phyloP scores from a whole-genome alignment of 1,140 invertebrate species.

The Neuroterus valhalla region DNA sequence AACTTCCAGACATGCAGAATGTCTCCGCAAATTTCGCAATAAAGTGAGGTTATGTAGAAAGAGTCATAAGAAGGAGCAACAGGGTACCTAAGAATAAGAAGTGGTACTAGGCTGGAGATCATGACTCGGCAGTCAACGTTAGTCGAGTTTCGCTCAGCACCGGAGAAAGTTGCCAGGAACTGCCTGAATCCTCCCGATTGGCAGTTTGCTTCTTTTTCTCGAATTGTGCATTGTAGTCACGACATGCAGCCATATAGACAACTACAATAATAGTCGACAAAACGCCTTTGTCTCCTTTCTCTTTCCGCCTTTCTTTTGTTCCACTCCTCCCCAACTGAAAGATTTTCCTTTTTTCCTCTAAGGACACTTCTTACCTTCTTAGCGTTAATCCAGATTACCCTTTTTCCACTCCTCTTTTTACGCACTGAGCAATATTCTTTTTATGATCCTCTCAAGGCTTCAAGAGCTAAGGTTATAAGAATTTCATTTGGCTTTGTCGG shows the following conservation, averaged over 20 bases:
- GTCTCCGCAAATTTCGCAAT: constrained; percentile 23
- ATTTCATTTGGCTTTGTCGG: no score
- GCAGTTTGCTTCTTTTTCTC: constrained; percentile 45
- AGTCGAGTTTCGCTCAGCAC: constrained; percentile 62
- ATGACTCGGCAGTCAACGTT: constrained; percentile 63
- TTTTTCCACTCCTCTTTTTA: no score
- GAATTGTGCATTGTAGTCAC: constrained; percentile 59
- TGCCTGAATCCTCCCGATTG: constrained; percentile 61
- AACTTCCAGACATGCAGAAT: background rate
- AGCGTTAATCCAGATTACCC: no score
- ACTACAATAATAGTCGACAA: constrained; percentile 23
- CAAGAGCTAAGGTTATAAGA: no score
- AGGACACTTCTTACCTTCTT: no score
- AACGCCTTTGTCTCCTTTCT: constrained; percentile 18
- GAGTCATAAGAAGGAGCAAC: constrained; percentile 24
- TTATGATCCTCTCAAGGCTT: no score
- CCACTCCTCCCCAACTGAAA: background rate
- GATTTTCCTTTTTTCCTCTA: background rate
- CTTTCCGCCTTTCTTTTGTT: background rate
- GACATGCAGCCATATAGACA: constrained; percentile 37
- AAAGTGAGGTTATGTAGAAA: constrained; percentile 9
- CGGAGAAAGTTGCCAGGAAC: constrained; percentile 68
- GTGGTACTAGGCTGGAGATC: constrained; percentile 64
- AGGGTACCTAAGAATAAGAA: constrained; percentile 3
- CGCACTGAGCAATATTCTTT: no score